phyloP scores from a whole-genome alignment of 2,888 invertebrate genomes.

The Balanococcus diminutus region DNA sequence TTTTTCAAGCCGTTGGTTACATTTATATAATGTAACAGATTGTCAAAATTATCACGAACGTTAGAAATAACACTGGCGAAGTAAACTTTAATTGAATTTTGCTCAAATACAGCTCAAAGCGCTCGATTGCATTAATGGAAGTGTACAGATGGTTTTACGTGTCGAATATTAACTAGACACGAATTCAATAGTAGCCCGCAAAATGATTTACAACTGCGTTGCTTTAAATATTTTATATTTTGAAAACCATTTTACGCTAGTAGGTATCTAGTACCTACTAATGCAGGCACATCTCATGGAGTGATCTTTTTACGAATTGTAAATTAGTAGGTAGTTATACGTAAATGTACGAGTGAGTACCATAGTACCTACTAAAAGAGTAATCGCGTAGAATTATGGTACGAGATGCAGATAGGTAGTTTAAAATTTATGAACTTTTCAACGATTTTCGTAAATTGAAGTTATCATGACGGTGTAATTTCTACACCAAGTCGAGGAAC shows the following conservation, averaged over 20 bases:
- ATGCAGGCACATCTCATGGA: not conserved
- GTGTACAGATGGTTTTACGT: conserved; percentile 21
- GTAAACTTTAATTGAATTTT: conserved; percentile 37
- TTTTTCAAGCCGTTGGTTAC: not conserved
- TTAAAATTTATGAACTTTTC: not conserved
- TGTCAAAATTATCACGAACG: conserved; percentile 37
- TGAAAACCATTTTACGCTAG: not conserved
- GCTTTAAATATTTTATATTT: conserved; percentile 16
- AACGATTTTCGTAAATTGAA: too few species aligned
- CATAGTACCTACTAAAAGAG: not conserved
- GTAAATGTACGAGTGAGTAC: not conserved
- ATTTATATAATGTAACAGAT: conserved; percentile 6
- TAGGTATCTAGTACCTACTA: too few species aligned
- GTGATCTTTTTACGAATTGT: not conserved
- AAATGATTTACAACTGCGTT: not conserved
- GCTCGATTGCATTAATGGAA: conserved; percentile 34
- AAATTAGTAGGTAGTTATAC: not conserved
- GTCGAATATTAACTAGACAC: conserved; percentile 25
- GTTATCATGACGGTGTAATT: too few species aligned
- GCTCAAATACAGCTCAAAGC: conserved; percentile 37
- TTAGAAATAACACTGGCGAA: conserved; percentile 22
- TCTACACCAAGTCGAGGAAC: too few species aligned
- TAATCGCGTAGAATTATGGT: not conserved
- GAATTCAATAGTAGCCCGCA: not conserved
- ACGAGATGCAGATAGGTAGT: not conserved